Conservation (phyloP, 2,113 vertebrate genomes). For the Phocoena phocoena region DNA sequence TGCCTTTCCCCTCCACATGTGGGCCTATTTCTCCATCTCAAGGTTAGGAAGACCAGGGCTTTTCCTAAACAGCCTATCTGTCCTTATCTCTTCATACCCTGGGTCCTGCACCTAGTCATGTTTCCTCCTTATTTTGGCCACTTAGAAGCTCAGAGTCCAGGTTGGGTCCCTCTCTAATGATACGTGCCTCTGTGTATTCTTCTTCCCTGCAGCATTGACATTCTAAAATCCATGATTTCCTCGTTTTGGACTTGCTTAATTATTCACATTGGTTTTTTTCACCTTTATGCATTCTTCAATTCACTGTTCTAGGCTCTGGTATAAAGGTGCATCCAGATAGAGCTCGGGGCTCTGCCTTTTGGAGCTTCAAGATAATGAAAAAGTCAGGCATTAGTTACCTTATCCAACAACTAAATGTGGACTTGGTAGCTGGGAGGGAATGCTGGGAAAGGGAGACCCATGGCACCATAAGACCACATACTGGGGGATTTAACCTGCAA, state of each 20-base stretch:
- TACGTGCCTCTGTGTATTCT: not conserved
- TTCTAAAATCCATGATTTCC: not conserved
- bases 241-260: not conserved
- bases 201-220: not conserved
- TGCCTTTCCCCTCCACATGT: accelerated
- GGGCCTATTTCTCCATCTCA: not conserved
- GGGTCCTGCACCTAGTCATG: not conserved
- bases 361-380: not conserved
- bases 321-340: not conserved
- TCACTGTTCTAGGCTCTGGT: not conserved
- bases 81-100: not conserved
- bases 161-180: too few relatives aligned
- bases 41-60: not conserved
- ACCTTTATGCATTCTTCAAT: not conserved
- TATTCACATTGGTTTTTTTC: not conserved
- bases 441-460: not conserved
- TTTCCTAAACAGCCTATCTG: not conserved
- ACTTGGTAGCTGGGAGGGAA: not conserved
- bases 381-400: not conserved
- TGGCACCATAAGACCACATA: not conserved
- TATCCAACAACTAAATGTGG: not conserved
- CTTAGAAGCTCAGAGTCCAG: not conserved
- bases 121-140: not conserved
- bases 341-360: not conserved
- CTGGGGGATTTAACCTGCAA: not conserved